Evolutionary conservation across 2,888 invertebrate species (phyloP).

Genomic region (Stegophylla sp.): DNA sequence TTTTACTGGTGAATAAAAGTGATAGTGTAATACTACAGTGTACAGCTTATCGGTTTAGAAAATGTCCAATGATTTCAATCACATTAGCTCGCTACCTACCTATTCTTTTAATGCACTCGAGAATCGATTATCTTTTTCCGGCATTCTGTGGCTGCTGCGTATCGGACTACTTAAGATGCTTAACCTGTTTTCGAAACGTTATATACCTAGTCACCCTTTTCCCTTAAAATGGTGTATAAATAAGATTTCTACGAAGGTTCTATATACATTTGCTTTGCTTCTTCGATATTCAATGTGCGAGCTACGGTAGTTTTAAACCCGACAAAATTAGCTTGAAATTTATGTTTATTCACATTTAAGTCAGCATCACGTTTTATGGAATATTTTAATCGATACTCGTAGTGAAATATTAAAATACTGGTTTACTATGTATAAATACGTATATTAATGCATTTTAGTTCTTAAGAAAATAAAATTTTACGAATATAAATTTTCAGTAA

Average conservation of each 20-base stretch:
- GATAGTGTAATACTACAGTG: background rate
- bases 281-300: no score
- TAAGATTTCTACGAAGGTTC: background rate
- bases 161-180: background rate
- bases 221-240: background rate
- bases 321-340: background rate
- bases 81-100: background rate
- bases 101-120: constrained; percentile 11
- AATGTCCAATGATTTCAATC: constrained; percentile 4
- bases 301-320: no score
- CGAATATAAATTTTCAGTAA: no score
- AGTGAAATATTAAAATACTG: no score
- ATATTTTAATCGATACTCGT: no score
- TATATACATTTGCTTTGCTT: no score
- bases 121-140: constrained; percentile 2
- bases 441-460: no score
- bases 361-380: no score
- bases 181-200: background rate
- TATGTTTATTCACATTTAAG: background rate
- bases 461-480: no score
- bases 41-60: background rate
- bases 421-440: no score
- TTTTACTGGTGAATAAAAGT: constrained; percentile 10
- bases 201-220: background rate
- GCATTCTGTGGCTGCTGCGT: background rate